Conservation (phyloP, 1,140 invertebrate genomes). For the Drosophila guanche region DNA sequence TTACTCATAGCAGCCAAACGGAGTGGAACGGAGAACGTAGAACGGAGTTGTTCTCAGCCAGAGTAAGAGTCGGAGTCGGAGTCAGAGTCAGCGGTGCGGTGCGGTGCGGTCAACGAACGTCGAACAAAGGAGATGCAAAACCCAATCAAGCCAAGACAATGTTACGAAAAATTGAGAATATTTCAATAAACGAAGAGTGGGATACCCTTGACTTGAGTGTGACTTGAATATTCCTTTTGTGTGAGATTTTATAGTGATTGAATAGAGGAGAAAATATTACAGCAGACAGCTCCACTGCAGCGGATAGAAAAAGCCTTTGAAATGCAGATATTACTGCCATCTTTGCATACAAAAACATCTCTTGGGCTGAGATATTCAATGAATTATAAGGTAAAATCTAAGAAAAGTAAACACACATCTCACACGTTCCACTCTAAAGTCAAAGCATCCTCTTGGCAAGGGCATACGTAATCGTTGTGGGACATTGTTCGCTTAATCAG, state of each 20-base stretch:
- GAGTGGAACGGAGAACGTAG: slow-evolving; percentile 3
- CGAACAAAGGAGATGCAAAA: slow-evolving; percentile 55
- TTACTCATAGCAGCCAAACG: slow-evolving; percentile 52
- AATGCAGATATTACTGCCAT: too few species aligned
- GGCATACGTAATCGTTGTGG: slow-evolving; percentile 41
- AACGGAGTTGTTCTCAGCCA: slow-evolving; percentile 15
- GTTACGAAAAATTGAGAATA: not conserved
- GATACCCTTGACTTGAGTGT: slow-evolving; percentile 18
- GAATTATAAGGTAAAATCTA: too few species aligned
- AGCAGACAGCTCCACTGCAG: too few species aligned
- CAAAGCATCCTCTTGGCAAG: slow-evolving; percentile 19
- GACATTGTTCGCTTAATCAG: slow-evolving; percentile 55
- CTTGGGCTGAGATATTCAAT: too few species aligned
- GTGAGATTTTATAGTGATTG: too few species aligned
- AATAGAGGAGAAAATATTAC: too few species aligned
- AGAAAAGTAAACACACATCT: too few species aligned
- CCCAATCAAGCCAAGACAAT: slow-evolving; percentile 53
- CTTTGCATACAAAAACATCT: too few species aligned
- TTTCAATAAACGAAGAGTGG: too few species aligned
- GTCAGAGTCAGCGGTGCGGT: slow-evolving; percentile 1
- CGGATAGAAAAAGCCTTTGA: too few species aligned
- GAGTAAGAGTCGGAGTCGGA: not conserved
- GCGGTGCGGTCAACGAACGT: slow-evolving; percentile 44
- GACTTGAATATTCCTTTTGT: too few species aligned
- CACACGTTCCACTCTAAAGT: not conserved